These are phyloP conservation scores for Tetranychus urticae DNA, from an alignment of 1,140 invertebrate species.

Conservation along the genomic window DNA sequence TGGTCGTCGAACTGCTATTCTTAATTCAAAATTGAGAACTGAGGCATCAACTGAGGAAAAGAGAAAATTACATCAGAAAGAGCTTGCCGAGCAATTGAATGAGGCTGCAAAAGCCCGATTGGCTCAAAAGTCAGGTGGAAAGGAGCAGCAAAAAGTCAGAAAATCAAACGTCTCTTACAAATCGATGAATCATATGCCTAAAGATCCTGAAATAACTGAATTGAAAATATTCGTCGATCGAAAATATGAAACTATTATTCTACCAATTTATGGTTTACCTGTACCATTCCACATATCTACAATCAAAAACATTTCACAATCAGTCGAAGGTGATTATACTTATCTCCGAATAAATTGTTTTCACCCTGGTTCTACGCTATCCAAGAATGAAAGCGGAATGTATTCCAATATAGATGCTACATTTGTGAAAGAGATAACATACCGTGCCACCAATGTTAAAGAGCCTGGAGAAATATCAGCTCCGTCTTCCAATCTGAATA, in stretches of 20 bases:
- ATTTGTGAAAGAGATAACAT: conserved; percentile 98
- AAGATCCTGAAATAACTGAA: conserved; percentile 74
- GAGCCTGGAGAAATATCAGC: conserved; percentile 87
- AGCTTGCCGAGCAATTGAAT: conserved; percentile 69
- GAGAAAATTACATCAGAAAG: conserved; percentile 84
- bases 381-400: conserved; percentile 59
- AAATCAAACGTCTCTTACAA: conserved; percentile 93
- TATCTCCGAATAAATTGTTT: conserved; percentile 97
- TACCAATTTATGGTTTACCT: conserved; percentile 82
- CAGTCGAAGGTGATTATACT: conserved; percentile 94
- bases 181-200: conserved; percentile 65
- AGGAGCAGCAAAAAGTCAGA: conserved; percentile 58
- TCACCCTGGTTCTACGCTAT: conserved; percentile 86
- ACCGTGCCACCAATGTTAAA: conserved; percentile 88
- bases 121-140: conserved; percentile 47
- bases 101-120: conserved; percentile 72
- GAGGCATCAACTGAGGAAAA: conserved; percentile 93
- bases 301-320: conserved; percentile 94
- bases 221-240: conserved; percentile 88
- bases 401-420: conserved; percentile 85
- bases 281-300: conserved; percentile 97
- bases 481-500: conserved; percentile 84
- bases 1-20: conserved; percentile 70
- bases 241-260: conserved; percentile 88
- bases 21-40: conserved; percentile 80